A percentile compares a stretch with the other conserved stretches of the same genome.
Evolutionary conservation across 2,113 vertebrate genomes (phyloP).

Genomic region (Aythya baeri): DNA sequence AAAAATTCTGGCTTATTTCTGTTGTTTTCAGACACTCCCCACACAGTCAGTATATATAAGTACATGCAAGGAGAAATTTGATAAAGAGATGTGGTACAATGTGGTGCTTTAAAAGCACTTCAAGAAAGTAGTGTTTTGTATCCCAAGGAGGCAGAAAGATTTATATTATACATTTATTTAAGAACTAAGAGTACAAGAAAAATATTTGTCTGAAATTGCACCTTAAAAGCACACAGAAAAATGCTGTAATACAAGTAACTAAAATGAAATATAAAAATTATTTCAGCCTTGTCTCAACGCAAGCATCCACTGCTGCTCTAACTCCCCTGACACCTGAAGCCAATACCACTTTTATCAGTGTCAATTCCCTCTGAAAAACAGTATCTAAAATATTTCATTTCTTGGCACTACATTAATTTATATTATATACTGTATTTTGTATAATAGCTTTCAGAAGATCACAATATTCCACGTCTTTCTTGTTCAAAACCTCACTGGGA

Average conservation of each 20-base stretch:
- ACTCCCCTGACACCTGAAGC: rapidly evolving
- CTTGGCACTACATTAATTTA: neutral
- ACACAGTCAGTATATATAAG: neutral
- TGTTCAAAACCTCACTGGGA: neutral
- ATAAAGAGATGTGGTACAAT: neutral
- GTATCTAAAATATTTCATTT: neutral
- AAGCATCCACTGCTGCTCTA: neutral
- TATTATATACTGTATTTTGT: neutral
- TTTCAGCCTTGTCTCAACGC: neutral
- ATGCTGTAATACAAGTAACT: neutral
- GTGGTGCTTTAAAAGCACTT: neutral
- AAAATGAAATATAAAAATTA: neutral
- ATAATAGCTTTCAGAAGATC: neutral
- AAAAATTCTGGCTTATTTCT: neutral
- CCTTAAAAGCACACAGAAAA: neutral
- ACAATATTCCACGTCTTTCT: neutral
- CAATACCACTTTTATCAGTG: neutral
- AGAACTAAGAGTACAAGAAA: neutral
- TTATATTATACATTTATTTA: neutral
- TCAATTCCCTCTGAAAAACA: neutral
- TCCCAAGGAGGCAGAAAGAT: neutral
- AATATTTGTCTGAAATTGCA: neutral
- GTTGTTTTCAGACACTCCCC: neutral
- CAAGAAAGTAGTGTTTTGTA: neutral
- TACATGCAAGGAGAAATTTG: neutral